Evolutionary conservation across 2,888 invertebrate genomes (phyloP), one percentile per base, ranked within the genome.

Genomic region (Cantharis rufa): DNA sequence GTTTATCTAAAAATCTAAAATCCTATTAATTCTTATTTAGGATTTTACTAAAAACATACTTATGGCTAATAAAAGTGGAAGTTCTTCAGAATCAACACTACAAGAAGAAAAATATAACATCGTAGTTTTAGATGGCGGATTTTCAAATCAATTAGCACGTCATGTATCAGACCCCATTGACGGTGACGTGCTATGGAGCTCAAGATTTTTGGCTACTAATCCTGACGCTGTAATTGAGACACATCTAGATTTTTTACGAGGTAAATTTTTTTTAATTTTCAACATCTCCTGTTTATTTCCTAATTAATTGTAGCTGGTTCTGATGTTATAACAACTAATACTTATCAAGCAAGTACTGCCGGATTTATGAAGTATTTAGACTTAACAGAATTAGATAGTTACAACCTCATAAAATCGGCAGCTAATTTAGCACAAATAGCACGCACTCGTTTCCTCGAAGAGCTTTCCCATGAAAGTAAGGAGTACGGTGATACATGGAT

Each of bases 101-200:
- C 68, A 76, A 71, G 62, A 63, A 13, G 61, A 21, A 0, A 21
- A 63, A 79, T 77, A 71, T 80, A 84, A 61, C 83, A 72, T 86
- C 81, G 88, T 86, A 24, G 85, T 92, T n/a, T 80, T 92, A 63
- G 92, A 92, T 81, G 96, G 96, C 0, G 96, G 96, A 3, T 95
- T 96, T 87, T 94, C 94, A 10, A 93, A 95, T 9, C 95, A 96
- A 87, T 90, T 96, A 81, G 92, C 93, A 1, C 92, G 92, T 69
- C 93, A 95, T 86, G 93, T 95, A 18, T 92, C 93, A 0, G 91
- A 93, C 81, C 91, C 92, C 74, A 93, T 96, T 75, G 94, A 96
- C 86, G 94, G 94, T 0, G 96, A 97, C 87, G 96, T 96, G 0
- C 88, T 98, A 32, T 98, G 97, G 97, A 96, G 95, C 84, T 94